Conservation (phyloP, 2,113 vertebrate genomes). For the Puntigrus tetrazona region DNA sequence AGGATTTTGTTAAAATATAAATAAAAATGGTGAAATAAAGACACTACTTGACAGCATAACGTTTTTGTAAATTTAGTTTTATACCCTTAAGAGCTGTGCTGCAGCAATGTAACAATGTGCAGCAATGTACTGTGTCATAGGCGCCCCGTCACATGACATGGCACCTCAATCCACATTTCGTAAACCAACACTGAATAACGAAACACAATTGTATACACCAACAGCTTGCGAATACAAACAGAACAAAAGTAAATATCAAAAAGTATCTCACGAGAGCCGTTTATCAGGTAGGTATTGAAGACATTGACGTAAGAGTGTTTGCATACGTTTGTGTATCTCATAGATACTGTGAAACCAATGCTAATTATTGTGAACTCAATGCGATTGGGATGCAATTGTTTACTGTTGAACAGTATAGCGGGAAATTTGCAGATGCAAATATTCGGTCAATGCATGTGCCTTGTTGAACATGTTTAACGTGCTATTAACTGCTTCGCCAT, state of each 20-base stretch:
- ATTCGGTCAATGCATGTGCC: background rate
- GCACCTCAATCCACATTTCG: constrained; percentile 47
- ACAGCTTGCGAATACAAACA: constrained; percentile 39
- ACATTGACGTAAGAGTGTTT: constrained; percentile 16
- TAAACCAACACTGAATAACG: constrained; percentile 40
- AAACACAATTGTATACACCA: constrained; percentile 15
- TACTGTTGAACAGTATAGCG: background rate
- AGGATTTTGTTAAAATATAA: background rate
- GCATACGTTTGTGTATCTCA: constrained; percentile 6
- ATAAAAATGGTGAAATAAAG: background rate
- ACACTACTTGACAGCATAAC: background rate
- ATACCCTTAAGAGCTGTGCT: constrained; percentile 35
- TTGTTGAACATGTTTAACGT: background rate
- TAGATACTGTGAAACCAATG: background rate
- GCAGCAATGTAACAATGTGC: constrained; percentile 39
- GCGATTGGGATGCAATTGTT: background rate
- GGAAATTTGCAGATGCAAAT: background rate
- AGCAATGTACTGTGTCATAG: constrained; percentile 39
- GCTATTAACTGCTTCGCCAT: background rate
- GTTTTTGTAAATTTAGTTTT: constrained; percentile 44
- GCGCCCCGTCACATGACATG: constrained; percentile 54
- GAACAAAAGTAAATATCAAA: constrained; percentile 17
- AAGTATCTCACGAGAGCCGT: constrained; percentile 17
- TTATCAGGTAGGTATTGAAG: constrained; percentile 1
- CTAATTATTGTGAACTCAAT: background rate